phyloP scores from a whole-genome alignment of 2,888 invertebrate genomes.

The Cerastis rubricosa region DNA sequence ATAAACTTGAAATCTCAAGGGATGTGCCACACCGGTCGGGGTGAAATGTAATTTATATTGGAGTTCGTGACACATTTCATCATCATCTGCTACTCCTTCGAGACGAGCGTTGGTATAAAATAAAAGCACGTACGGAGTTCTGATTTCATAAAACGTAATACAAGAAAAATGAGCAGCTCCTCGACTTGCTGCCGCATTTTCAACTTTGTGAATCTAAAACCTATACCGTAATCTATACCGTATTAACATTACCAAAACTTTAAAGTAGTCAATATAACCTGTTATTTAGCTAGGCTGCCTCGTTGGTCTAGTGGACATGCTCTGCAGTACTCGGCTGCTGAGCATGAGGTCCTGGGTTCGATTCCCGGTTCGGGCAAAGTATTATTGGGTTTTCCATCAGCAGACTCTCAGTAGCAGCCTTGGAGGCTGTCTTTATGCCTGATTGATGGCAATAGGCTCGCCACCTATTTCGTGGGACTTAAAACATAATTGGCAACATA shows the following conservation, averaged over 20 bases:
- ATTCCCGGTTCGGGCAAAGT: too few relatives aligned
- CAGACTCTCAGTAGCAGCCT: too few relatives aligned
- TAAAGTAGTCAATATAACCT: background rate
- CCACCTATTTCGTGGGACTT: too few relatives aligned
- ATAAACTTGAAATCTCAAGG: conserved; percentile 51
- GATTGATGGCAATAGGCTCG: too few relatives aligned
- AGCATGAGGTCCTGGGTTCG: too few relatives aligned
- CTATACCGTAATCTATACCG: background rate
- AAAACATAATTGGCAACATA: too few relatives aligned
- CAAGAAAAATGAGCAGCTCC: conserved; percentile 1
- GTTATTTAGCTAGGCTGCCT: background rate
- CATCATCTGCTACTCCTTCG: conserved; percentile 44
- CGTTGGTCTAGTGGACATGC: too few relatives aligned
- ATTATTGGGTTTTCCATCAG: too few relatives aligned
- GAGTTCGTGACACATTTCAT: conserved; percentile 53
- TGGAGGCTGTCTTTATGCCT: too few relatives aligned
- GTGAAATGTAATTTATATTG: conserved; percentile 53
- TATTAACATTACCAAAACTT: background rate
- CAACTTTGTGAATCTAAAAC: background rate
- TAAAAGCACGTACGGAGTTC: conserved; percentile 39
- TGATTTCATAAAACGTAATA: conserved; percentile 26
- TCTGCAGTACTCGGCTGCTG: too few relatives aligned
- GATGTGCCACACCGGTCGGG: conserved; percentile 33
- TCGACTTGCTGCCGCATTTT: background rate
- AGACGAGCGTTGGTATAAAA: conserved; percentile 40